A percentile compares a stretch with the other conserved stretches of the same genome.
phyloP scores from a whole-genome alignment of 2,888 invertebrate genomes.

The Monochamus alternatus region DNA sequence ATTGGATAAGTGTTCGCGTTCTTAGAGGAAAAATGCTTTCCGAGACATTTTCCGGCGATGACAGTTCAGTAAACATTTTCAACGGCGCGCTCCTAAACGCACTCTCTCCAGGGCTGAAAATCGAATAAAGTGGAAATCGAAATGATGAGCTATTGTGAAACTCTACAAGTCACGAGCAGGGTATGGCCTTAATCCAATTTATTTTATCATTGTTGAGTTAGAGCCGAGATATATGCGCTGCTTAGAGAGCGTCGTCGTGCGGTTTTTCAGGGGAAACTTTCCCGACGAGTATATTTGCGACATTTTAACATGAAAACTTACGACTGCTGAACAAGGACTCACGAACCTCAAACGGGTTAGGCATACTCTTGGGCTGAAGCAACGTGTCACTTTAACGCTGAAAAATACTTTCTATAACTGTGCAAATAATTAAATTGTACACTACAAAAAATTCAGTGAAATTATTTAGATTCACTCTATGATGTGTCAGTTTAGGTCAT shows the following conservation, averaged over 20 bases:
- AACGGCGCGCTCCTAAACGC: conserved; percentile 59
- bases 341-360: conserved; percentile 2
- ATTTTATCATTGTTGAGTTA: conserved; percentile 71
- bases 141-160: conserved; percentile 71
- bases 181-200: conserved; percentile 71
- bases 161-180: conserved; percentile 69
- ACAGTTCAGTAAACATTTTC: conserved; percentile 71
- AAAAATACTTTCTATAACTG: too few species aligned
- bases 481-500: too few species aligned
- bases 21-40: conserved; percentile 68
- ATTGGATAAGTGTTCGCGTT: conserved; percentile 70
- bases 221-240: conserved; percentile 63
- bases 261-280: conserved; percentile 46
- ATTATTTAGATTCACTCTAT: too few species aligned
- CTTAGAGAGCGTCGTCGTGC: conserved; percentile 47
- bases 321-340: conserved; percentile 24
- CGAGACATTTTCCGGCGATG: conserved; percentile 70
- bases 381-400: too few species aligned
- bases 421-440: too few species aligned
- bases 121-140: conserved; percentile 59
- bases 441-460: too few species aligned
- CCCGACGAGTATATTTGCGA: conserved; percentile 18
- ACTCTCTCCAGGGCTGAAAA: conserved; percentile 55
- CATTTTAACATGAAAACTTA: not conserved
- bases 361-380: not conserved